Conservation (phyloP, 1,140 invertebrate species). For the Oreohelix idahoensis region DNA sequence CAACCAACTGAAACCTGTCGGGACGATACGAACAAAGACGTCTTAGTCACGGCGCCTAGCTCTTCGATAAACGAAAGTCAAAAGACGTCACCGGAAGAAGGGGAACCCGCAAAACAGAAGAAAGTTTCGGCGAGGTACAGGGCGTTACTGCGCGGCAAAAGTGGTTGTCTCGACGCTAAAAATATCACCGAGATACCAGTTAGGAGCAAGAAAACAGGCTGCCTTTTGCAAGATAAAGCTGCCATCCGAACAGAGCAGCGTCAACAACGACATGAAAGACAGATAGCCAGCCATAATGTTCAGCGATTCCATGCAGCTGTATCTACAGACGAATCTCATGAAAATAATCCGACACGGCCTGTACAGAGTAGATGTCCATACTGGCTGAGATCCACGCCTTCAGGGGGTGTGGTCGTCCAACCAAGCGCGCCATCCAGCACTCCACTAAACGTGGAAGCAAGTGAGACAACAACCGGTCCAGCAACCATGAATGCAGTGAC, state of each 20-base stretch:
- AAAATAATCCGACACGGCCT: not conserved
- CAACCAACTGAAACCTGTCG: no score
- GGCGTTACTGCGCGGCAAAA: not conserved
- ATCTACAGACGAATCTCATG: not conserved
- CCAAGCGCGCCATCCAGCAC: not conserved
- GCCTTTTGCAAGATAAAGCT: not conserved
- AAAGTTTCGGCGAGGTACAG: constrained; percentile 6
- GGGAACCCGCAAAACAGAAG: not conserved
- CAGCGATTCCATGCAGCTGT: not conserved
- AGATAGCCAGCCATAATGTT: not conserved
- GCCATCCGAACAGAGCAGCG: not conserved
- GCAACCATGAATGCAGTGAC: no score
- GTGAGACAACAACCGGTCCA: no score
- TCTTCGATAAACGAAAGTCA: not conserved
- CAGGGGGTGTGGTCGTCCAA: not conserved
- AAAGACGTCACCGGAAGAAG: not conserved
- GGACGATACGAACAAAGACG: no score
- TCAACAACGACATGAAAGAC: not conserved
- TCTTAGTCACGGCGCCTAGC: no score
- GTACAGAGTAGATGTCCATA: not conserved
- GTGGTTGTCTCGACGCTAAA: constrained; percentile 10
- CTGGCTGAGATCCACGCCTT: not conserved
- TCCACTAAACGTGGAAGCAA: not conserved
- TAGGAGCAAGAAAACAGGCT: not conserved
- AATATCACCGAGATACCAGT: not conserved